Base-by-base conservation (phyloP, 2,888 invertebrate species). In the Andricus quercusramuli region DNA sequence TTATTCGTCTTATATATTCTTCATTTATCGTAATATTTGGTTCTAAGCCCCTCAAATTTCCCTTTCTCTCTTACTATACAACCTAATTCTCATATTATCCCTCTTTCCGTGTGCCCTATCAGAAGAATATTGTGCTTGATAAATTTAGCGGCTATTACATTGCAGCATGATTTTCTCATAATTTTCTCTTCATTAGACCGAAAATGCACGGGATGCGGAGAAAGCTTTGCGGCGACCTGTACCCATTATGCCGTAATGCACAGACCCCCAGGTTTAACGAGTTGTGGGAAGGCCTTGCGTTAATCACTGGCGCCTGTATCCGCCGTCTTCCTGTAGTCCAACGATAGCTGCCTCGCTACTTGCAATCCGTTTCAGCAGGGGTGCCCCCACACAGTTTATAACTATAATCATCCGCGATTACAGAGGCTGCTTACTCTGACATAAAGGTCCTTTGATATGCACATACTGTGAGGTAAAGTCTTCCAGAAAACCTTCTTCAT, bases 381-480 rank as follows among this genome's bases (percentile, higher is more conserved):
- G 66, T 68, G 51, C 17, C 41, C 77, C 47, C 81, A 77, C 79
- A 78, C 79, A 80, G 82, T 82, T 80, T 80, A 83, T 83, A 83
- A 83, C 80, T 80, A 82, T 83, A 83, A 82, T 83, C 78, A 83
- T 83, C 79, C 68, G 79, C 80, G 80, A 82, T 83, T 83, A 80
- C 78, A 29, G 64, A 29, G 29, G 22, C 17, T 17, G 64, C 8
- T 29, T 25, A 29, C 15, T 29, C 29, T 25, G 51, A 47, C 51
- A 51, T 70, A 70, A 56, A 70, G 47, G 70, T 70, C 29, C 51
- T 47, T 51, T 70, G n/a, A 47, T 47, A 70, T 70, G 70, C 29
- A 32, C 25, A 70, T 47, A 17, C 29, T 29, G 2, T 4, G 20
- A 29, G 20, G 6, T 47, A 29, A 70, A 51, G 22, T 13, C 22